Evolutionary conservation across 2,888 invertebrate genomes (phyloP).

Genomic region (Melanotus villosus): DNA sequence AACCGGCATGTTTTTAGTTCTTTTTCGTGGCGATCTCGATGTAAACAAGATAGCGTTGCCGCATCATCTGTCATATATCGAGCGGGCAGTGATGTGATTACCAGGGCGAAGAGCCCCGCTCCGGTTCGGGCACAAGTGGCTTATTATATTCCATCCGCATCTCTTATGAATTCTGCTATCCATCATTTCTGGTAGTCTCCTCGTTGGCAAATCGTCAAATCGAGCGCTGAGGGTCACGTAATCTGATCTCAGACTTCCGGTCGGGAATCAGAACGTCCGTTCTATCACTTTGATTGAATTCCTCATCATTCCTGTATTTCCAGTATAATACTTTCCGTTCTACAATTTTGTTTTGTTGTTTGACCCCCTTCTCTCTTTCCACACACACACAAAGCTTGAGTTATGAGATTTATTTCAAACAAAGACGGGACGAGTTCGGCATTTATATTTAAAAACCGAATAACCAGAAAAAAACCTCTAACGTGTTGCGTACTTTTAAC

Average conservation of each 20-base stretch:
- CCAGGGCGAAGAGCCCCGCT: conserved; percentile 45
- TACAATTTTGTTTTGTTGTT: conserved; percentile 40
- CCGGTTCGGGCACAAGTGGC: conserved; percentile 59
- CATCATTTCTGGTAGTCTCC: conserved; percentile 62
- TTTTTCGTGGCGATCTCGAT: conserved; percentile 21
- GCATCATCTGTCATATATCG: conserved; percentile 55
- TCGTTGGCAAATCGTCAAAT: conserved; percentile 65
- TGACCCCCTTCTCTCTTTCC: background rate
- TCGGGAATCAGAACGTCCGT: conserved; percentile 56
- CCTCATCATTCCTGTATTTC: conserved; percentile 53
- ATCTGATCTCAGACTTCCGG: conserved; percentile 61
- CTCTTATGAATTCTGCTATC: conserved; percentile 63
- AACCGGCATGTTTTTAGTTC: conserved; percentile 25
- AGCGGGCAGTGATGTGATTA: conserved; percentile 53
- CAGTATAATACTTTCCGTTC: conserved; percentile 43
- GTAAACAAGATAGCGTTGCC: conserved; percentile 43
- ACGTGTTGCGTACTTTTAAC: too few relatives aligned
- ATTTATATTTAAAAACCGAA: too few relatives aligned
- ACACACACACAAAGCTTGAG: conserved; percentile 14
- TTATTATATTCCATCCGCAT: conserved; percentile 64
- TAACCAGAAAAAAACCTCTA: too few relatives aligned
- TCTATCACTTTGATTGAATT: conserved; percentile 58
- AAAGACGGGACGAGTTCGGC: too few relatives aligned
- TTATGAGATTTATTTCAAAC: conserved; percentile 2
- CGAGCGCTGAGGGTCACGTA: conserved; percentile 62